Base-by-base conservation (phyloP, 2,888 invertebrate species). In the Cabera pusaria region DNA sequence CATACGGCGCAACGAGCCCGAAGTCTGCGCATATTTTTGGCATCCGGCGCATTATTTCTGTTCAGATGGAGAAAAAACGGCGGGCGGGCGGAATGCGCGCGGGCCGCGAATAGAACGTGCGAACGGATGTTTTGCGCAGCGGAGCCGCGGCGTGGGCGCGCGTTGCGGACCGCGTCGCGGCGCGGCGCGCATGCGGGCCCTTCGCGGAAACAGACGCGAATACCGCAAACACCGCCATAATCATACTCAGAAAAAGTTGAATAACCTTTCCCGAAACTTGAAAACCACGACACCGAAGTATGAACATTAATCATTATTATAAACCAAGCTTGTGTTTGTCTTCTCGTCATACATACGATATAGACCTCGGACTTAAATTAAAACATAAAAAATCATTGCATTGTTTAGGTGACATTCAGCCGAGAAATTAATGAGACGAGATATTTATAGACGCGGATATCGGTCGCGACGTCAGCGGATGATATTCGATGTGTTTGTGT, bases 111-210 rank as follows among this genome's bases (percentile, higher is more conserved):
- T 85, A 86, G 78, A 66, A 39, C 60, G 56, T 72, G 71, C 64
- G 69, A 70, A 67, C 79, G 81, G 82, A 82, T 82, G 79, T 78
- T 73, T 72, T 67, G 75, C 71, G 70, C 59, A 64, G 58, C 56
- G 51, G 75, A 70, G 70, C 59, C 64, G 58, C 56, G 22, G 74
- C 59, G 82, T 72, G 75, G 72, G 79, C 47, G 53, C 48, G 22
- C 20, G 24, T 6, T 1, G 29, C 17, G 19, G 10, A 21, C 22
- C 6, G 5, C 5, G 23, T 10, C 22, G 6, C 17, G 2, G 3
- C 21, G 9, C 5, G 1, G 24, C 20, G n/a, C n/a, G n/a, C n/a
- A n/a, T n/a, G n/a, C n/a, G n/a, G 6, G 17, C 14, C 38, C 21
- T 35, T 11, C 23, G 11, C 3, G 11, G 23, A 14, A 14, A 5